phyloP scores from a whole-genome alignment of 2,113 vertebrate species.

The Cisticola juncidis region DNA sequence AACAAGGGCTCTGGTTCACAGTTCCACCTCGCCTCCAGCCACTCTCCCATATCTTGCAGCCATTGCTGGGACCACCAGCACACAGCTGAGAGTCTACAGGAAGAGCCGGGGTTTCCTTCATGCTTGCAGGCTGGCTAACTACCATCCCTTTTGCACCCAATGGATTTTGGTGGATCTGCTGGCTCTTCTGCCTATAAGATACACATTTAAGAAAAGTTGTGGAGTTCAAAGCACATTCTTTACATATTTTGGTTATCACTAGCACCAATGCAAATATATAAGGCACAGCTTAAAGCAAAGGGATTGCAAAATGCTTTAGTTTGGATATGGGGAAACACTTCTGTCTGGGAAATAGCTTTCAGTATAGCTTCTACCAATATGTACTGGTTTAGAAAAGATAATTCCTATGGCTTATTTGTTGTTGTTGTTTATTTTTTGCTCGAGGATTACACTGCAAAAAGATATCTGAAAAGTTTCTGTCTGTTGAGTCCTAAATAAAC shows the following conservation, averaged over 20 bases:
- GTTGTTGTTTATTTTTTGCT: not conserved
- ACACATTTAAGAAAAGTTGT: not conserved
- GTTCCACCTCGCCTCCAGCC: not conserved
- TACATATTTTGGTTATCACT: not conserved
- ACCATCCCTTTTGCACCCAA: not conserved
- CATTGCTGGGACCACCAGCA: not conserved
- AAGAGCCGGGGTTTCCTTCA: fast-evolving
- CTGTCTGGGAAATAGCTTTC: not conserved
- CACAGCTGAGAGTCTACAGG: not conserved
- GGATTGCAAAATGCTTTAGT: not conserved
- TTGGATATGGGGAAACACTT: not conserved
- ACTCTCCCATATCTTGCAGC: not conserved
- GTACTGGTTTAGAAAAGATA: not conserved
- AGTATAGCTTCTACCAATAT: not conserved
- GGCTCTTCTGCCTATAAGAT: not conserved
- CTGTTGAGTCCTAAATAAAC: not conserved
- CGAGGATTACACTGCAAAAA: not conserved
- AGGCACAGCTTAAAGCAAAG: not conserved
- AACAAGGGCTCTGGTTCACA: not conserved
- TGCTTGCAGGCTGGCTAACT: not conserved
- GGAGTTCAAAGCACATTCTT: not conserved
- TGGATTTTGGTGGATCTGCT: not conserved
- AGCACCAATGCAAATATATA: not conserved
- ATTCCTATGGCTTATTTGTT: not conserved
- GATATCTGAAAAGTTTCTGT: not conserved